Evolutionary conservation across 1,140 invertebrate species (phyloP), one percentile per base, ranked within the genome.

Genomic region (Pissodes strobi): DNA sequence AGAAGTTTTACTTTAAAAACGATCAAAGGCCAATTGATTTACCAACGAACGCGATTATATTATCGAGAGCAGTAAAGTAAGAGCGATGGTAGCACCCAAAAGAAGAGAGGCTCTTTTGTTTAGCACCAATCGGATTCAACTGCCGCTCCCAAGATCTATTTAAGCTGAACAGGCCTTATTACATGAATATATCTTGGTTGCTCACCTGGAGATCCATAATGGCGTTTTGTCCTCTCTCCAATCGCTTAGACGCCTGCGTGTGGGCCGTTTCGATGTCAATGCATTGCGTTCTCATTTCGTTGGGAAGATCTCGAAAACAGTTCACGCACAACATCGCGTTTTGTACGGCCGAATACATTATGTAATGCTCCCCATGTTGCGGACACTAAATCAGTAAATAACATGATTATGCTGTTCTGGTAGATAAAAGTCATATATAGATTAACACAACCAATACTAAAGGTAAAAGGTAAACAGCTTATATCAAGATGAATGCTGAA

Each of bases 251-350:
- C 1, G 84, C 82, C 73, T 88, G 87, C 60, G 81, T 82, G 80
- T 88, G 88, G n/a, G 88, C 87, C 15, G 84, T 87, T 64, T 90
- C 87, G 49, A 90, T 85, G 71, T 90, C 87, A 9, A 89, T 80
- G 73, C 88, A 90, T 67, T 88, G 86, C 4, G 85, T 77, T 17
- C 87, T 76, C 2, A 84, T 81, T 57, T 89, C 87, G 27, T 82
- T 78, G 1, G 86, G 85, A 3, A 83, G 84, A 69, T 90, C 87
- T 12, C 87, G 83, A 69, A 87, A 88, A 68, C 88, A 90, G 51
- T 85, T 88, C 8, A 88, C 86, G 68, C 87, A 90, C 1, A 89
- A 74, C 87, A 89, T 88, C 22, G 81, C 82, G 65, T 87, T 85
- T 64, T 85, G 85, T 37, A 83, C 81, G 30, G 85, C 85, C 4